Evolutionary conservation across 2,113 vertebrate genomes (phyloP), one percentile per base, ranked within the genome.

Genomic region (Butorides virescens): DNA sequence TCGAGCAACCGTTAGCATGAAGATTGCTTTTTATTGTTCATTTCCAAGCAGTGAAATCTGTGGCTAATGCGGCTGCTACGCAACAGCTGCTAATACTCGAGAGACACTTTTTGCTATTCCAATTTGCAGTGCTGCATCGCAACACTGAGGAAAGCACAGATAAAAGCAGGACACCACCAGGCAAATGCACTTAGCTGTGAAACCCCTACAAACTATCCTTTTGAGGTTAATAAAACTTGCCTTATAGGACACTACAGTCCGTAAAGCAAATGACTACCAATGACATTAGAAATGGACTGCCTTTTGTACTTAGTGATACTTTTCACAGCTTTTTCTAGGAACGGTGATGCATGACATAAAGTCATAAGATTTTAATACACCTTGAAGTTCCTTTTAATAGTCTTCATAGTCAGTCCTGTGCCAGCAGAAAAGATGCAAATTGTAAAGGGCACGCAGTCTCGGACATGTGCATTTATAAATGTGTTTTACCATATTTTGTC

Each of bases 221-320:
- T 5, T 63, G 56, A 91, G 65, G 53, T 67, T 86, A 81, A 77
- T 84, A 68, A 94, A 93, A 87, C 32, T 58, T 84, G 37, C 55
- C 61, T 84, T 87, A 50, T 1, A 78, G 50, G 56, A 73, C 42
- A 39, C 21, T 22, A 30, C 11, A 80, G 72, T 56, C n/a, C 59
- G 23, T 47, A 84, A 72, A 94, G 44, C 32, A 71, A 92, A 78
- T 63, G 13, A 79, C 46, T 90, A 25, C 29, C 55, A 32, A 25
- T 17, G 47, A 73, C 47, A 65, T 63, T 67, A 86, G 79, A 88
- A 93, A 71, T 17, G 7, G 68, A 80, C 23, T 63, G 47, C 17
- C 50, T 86, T 90, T 74, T 73, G 37, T 37, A 71, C 8, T 47
- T 27, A 37, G 34, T 10, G 68, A 53, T n/a, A 76, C 34, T 74